phyloP scores from a whole-genome alignment of 2,113 vertebrate species.

The Labrus mixtus region DNA sequence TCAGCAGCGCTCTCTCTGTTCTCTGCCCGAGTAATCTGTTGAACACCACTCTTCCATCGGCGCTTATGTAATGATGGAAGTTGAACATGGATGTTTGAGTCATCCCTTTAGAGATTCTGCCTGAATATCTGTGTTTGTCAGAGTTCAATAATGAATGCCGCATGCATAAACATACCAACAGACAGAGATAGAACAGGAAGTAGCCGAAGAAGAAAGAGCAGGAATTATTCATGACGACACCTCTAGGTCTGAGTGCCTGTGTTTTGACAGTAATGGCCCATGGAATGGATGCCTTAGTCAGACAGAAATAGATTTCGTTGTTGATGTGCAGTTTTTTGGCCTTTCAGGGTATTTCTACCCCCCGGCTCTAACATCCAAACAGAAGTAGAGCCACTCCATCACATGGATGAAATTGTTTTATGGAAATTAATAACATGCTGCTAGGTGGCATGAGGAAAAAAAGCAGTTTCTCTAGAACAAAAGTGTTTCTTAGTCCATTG shows the following conservation, averaged over 20 bases:
- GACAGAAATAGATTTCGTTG: constrained; percentile 60
- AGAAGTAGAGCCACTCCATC: constrained; percentile 29
- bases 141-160: constrained; percentile 72
- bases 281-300: constrained; percentile 51
- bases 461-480: neutral
- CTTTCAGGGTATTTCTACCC: constrained; percentile 22
- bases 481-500: neutral
- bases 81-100: constrained; percentile 63
- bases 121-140: constrained; percentile 62
- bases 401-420: constrained; percentile 11
- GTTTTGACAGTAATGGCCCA: constrained; percentile 65
- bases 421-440: constrained; percentile 11
- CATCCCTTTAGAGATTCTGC: constrained; percentile 60
- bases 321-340: constrained; percentile 37
- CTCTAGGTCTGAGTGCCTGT: constrained; percentile 48
- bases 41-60: constrained; percentile 26
- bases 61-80: constrained; percentile 55
- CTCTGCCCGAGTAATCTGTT: constrained; percentile 13
- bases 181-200: constrained; percentile 67
- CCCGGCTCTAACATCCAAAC: constrained; percentile 10
- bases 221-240: constrained; percentile 76
- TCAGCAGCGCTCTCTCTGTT: neutral
- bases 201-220: constrained; percentile 45
- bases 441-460: neutral
- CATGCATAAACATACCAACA: constrained; percentile 69